Evolutionary conservation across 1,140 invertebrate genomes (phyloP).

Genomic region (Papilio dardanus): DNA sequence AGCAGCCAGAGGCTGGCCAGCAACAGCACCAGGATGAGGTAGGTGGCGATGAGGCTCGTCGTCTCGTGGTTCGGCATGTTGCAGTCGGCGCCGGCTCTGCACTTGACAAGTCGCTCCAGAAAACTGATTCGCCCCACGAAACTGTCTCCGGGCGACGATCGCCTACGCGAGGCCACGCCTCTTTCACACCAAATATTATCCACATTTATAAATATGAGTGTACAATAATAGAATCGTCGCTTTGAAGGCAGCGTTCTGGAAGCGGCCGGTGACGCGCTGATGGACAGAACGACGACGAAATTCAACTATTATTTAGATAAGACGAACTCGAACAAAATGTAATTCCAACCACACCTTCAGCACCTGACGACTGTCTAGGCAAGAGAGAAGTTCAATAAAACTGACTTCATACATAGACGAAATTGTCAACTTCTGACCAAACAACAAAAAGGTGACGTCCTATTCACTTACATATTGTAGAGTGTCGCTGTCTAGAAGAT

Average conservation of each 20-base stretch:
- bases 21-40: slow-evolving; percentile 81
- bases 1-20: slow-evolving; percentile 80
- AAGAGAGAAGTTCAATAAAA: background rate
- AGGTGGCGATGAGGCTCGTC: slow-evolving; percentile 79
- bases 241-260: slow-evolving; percentile 48
- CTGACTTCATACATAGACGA: background rate
- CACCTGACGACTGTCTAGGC: background rate
- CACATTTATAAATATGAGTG: slow-evolving; percentile 71
- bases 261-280: slow-evolving; percentile 33
- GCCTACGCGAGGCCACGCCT: slow-evolving; percentile 63
- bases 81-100: slow-evolving; percentile 50
- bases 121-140: slow-evolving; percentile 61
- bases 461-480: slow-evolving; percentile 40
- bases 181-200: slow-evolving; percentile 56
- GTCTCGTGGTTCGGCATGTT: slow-evolving; percentile 81
- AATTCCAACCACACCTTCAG: background rate
- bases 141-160: slow-evolving; percentile 53
- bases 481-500: slow-evolving; percentile 61
- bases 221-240: slow-evolving; percentile 57
- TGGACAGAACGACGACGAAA: background rate
- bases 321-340: background rate
- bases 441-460: slow-evolving; percentile 42
- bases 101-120: slow-evolving; percentile 67
- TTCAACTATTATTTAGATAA: background rate
- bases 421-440: background rate